A percentile compares a stretch with the other conserved stretches of the same genome.
phyloP scores from a whole-genome alignment of 2,113 vertebrate species.

The Clarias gariepinus region DNA sequence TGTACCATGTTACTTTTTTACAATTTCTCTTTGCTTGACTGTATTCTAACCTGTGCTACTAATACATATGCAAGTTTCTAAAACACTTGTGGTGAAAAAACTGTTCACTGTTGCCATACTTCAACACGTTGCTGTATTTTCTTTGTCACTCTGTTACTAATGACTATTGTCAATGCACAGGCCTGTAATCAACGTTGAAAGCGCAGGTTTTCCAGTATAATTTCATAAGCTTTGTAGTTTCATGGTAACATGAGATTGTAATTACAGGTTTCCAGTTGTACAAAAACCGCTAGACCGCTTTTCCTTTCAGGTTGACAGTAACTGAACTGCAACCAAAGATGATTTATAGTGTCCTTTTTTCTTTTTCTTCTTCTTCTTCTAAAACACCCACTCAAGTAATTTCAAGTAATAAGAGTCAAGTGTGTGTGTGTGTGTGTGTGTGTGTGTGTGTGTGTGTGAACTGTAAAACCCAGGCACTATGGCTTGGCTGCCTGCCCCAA shows the following conservation, averaged over 20 bases:
- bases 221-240: background rate
- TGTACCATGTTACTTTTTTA: background rate
- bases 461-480: background rate
- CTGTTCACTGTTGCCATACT: background rate
- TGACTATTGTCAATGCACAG: slow-evolving; percentile 12
- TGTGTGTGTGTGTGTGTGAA: background rate
- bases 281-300: background rate
- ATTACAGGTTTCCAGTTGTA: background rate
- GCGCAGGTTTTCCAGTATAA: slow-evolving; percentile 11
- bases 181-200: background rate
- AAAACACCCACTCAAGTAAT: slow-evolving; percentile 4
- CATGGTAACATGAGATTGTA: background rate
- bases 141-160: background rate
- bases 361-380: background rate
- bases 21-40: background rate
- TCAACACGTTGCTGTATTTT: background rate
- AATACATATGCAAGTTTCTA: background rate
- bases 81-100: background rate
- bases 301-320: slow-evolving; percentile 9
- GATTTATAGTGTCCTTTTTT: background rate
- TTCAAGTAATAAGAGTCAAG: background rate
- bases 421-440: background rate
- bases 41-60: background rate
- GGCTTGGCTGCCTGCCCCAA: slow-evolving; percentile 14
- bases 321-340: background rate